Percentiles rank a stretch among this genome's conserved stretches.
Conservation (phyloP, 1,140 invertebrate species). For the Notospermus geniculatus region DNA sequence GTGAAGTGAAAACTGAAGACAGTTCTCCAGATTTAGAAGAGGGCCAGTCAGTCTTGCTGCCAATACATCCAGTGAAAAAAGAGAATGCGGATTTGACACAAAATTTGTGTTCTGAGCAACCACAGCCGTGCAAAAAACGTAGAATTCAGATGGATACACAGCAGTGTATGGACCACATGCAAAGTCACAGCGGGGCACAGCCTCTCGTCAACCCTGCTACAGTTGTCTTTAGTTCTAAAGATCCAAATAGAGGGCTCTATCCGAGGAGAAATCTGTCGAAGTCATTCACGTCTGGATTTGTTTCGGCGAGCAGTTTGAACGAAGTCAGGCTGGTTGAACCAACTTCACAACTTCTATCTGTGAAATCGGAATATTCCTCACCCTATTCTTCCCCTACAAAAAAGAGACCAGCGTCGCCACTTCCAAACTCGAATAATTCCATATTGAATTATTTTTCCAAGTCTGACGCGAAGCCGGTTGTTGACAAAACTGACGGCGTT, state of each 20-base stretch:
- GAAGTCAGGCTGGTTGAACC: no score
- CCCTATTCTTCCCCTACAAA: not conserved
- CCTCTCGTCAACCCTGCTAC: conserved; percentile 13
- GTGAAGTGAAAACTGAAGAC: no score
- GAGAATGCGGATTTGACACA: no score
- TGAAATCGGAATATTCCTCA: not conserved
- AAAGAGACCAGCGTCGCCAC: not conserved
- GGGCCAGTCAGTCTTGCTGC: no score
- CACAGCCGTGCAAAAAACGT: not conserved
- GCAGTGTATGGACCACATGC: conserved; percentile 16
- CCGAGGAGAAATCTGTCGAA: conserved; percentile 12
- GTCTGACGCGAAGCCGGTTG: not conserved
- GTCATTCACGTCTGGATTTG: not conserved
- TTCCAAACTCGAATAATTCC: conserved; percentile 4
- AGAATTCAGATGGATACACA: conserved; percentile 20
- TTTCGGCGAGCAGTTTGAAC: conserved; percentile 7
- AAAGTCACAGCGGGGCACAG: conserved; percentile 6
- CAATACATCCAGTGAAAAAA: no score
- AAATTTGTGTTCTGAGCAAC: no score
- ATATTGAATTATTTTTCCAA: conserved; percentile 1
- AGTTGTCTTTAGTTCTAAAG: conserved; percentile 13
- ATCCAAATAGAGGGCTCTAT: conserved; percentile 26
- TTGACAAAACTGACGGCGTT: not conserved
- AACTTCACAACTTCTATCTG: no score
- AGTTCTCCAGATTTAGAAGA: no score